Evolutionary conservation across 64 coral and sea anemone species (phyloP), one percentile per base, ranked within the genome.

Genomic region (Orbicella faveolata): DNA sequence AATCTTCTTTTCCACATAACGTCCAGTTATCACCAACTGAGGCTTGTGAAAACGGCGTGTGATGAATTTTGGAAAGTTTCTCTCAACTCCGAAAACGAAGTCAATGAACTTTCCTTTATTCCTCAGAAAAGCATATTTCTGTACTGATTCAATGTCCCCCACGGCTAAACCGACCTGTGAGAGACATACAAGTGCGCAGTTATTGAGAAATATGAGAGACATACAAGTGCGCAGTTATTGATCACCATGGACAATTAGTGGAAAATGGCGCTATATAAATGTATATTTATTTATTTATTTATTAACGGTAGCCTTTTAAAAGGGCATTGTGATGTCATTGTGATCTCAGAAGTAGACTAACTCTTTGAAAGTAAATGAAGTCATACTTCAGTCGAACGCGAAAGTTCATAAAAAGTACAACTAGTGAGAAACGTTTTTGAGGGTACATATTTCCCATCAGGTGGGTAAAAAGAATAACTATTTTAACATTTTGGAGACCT

Each of bases 161-260:
- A 91, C 89, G 61, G 89, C 89, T 41, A 91, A 81, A 84, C 89
- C 89, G 44, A 91, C 74, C 89, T 91, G 57, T 37, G 72, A 37
- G 63, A 84, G 17, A 84, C 8, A 51, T 0, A 21, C 6, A 52
- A 48, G 52, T 23, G n/a, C 15, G n/a, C 19, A 21, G 65, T 21
- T 20, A 11, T 6, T 67, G 64, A 20, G 21, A 53, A 67, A 20
- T 2, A 23, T 67, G 23, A 2, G 52, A 16, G 20, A 21, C 21
- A 21, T 20, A 30, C 30, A 30, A 30, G 30, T 30, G 30, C 30
- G 30, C 30, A 30, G 30, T 30, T 30, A 30, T 30, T 30, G 30
- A 30, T 30, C 30, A 30, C 30, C 30, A 30, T 30, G 30, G 30
- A 30, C 30, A 30, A 30, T 30, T 30, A 30, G 30, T 30, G 30